A percentile compares a stretch with the other conserved stretches of the same genome.
phyloP scores from a whole-genome alignment of 2,888 invertebrate species.

The Sesia apiformis region DNA sequence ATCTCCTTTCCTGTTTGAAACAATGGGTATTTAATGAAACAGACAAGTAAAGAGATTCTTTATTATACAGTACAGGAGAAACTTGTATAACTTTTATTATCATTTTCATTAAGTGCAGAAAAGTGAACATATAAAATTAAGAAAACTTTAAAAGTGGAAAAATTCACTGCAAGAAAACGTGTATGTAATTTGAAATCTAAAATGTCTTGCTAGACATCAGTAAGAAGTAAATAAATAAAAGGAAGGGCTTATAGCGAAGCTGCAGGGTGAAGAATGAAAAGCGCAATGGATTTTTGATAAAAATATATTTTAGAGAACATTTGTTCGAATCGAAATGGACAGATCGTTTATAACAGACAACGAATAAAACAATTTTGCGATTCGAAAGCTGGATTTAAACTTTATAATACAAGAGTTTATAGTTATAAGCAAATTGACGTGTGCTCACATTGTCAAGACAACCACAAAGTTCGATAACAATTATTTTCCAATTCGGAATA shows the following conservation, averaged over 20 bases:
- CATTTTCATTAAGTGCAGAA: no score
- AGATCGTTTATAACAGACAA: slow-evolving; percentile 52
- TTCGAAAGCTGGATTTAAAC: slow-evolving; percentile 61
- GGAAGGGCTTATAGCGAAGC: slow-evolving; percentile 16
- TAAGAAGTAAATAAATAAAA: background rate
- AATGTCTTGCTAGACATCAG: no score
- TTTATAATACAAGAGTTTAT: slow-evolving; percentile 17
- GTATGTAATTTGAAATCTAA: no score
- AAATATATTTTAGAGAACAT: slow-evolving; percentile 66
- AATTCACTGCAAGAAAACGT: no score
- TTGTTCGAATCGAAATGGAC: slow-evolving; percentile 62
- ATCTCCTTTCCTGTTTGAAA: no score
- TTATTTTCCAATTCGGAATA: slow-evolving; percentile 19
- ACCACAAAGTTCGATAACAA: slow-evolving; percentile 23
- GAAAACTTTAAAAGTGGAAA: no score
- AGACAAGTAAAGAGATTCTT: no score
- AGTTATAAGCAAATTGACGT: slow-evolving; percentile 41
- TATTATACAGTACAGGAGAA: no score
- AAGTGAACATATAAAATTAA: no score
- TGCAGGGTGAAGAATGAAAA: slow-evolving; percentile 65
- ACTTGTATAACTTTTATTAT: no score
- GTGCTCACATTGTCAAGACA: slow-evolving; percentile 31
- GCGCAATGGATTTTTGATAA: slow-evolving; percentile 58
- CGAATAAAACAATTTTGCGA: slow-evolving; percentile 40
- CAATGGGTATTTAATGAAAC: no score